phyloP scores from a whole-genome alignment of 2,113 vertebrate genomes.

The Lonchura striata region DNA sequence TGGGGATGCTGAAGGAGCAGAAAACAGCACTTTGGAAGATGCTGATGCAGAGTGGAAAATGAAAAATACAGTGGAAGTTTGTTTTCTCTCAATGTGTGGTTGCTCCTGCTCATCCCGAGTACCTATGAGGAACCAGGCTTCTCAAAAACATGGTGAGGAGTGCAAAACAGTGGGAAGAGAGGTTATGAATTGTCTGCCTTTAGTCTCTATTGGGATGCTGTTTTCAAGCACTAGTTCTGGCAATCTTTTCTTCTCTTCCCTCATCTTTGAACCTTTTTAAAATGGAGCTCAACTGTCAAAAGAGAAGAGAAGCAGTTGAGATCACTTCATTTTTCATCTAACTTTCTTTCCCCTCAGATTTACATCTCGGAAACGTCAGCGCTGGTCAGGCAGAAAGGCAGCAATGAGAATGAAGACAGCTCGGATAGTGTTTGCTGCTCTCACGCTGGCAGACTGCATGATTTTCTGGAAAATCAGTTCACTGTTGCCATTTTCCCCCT shows the following conservation, averaged over 20 bases:
- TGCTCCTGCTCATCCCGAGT: not conserved
- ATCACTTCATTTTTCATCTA: not conserved
- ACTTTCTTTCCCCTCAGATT: not conserved
- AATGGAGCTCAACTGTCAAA: not conserved
- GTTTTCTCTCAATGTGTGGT: not conserved
- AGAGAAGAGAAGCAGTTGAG: not conserved
- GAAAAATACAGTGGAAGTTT: not conserved
- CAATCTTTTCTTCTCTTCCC: not conserved
- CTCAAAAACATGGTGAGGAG: not conserved
- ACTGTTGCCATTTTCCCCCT: not conserved
- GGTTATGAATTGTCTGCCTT: not conserved
- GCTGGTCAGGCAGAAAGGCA: not conserved
- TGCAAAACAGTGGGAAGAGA: not conserved
- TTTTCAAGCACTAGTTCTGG: not conserved
- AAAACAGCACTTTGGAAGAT: not conserved
- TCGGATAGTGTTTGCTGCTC: not conserved
- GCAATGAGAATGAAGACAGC: not conserved
- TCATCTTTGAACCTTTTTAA: not conserved
- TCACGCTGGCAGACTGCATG: not conserved
- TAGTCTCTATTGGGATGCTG: not conserved
- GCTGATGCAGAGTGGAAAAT: not conserved
- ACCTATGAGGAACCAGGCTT: not conserved
- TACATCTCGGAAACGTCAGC: not conserved
- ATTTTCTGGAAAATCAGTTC: not conserved
- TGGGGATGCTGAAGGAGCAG: not conserved